A percentile compares a stretch with the other conserved stretches of the same genome.
Evolutionary conservation across 2,113 vertebrate genomes (phyloP).

Genomic region (Gopherus evgoodei): DNA sequence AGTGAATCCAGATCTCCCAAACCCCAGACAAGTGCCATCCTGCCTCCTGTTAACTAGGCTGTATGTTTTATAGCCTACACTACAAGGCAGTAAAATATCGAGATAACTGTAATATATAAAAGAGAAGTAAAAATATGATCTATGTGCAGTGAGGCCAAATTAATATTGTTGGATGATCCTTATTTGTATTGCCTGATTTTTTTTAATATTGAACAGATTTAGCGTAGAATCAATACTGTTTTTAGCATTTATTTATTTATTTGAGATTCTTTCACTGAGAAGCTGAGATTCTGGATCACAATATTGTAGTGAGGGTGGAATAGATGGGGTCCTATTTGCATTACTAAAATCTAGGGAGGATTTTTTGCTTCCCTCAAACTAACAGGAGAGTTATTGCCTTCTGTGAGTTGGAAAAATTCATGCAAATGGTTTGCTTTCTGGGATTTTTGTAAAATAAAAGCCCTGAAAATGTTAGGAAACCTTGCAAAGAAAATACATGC

Average conservation of each 20-base stretch:
- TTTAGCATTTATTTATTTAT: not conserved
- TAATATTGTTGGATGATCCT: not conserved
- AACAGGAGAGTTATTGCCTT: not conserved
- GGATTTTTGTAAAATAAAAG: not conserved
- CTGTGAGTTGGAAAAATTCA: not conserved
- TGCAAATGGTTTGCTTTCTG: not conserved
- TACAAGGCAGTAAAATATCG: not conserved
- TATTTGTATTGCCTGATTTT: not conserved
- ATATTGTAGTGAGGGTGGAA: not conserved
- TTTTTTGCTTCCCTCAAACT: not conserved
- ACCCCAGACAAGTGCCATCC: not conserved
- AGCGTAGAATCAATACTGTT: not conserved
- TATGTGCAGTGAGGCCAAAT: not conserved
- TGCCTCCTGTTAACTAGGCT: not conserved
- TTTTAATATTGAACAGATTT: not conserved
- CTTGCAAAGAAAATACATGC: not conserved
- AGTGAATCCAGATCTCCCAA: not conserved
- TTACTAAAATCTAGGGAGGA: not conserved
- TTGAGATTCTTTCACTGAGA: not conserved
- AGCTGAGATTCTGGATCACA: not conserved
- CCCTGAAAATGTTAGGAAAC: not conserved
- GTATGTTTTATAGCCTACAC: not conserved
- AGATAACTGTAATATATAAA: not conserved
- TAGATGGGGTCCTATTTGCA: rapidly evolving
- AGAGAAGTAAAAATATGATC: not conserved